Conservation (phyloP, 1,140 invertebrate species). For the Papilio glaucus region DNA sequence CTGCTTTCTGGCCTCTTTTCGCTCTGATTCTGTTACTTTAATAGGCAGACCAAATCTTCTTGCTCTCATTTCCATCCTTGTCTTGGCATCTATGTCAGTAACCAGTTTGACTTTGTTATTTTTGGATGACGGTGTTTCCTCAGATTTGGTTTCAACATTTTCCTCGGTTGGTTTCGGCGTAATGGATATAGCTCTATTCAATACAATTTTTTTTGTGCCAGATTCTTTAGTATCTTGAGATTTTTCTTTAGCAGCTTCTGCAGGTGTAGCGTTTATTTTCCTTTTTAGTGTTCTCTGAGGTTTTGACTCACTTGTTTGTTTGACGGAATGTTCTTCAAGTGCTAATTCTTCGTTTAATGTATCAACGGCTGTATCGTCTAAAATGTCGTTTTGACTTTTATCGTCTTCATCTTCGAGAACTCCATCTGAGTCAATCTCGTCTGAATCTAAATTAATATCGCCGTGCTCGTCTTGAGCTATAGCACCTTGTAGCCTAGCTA, state of each 20-base stretch:
- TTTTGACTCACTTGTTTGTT: slow-evolving; percentile 56
- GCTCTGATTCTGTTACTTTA: slow-evolving; percentile 82
- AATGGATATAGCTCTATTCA: slow-evolving; percentile 87
- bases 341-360: slow-evolving; percentile 75
- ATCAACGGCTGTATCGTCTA: slow-evolving; percentile 73
- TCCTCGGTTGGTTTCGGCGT: slow-evolving; percentile 43
- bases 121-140: slow-evolving; percentile 29
- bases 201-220: slow-evolving; percentile 84
- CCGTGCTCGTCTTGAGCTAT: slow-evolving; percentile 79
- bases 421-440: slow-evolving; percentile 80
- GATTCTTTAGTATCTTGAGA: slow-evolving; percentile 56
- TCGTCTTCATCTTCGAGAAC: slow-evolving; percentile 84
- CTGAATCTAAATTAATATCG: slow-evolving; percentile 77
- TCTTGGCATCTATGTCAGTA: slow-evolving; percentile 86
- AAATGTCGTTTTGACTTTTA: slow-evolving; percentile 81
- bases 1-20: slow-evolving; percentile 87
- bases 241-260: slow-evolving; percentile 57
- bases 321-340: slow-evolving; percentile 64
- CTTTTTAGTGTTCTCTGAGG: slow-evolving; percentile 67
- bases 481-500: slow-evolving; percentile 88
- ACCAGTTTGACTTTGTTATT: slow-evolving; percentile 82
- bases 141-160: slow-evolving; percentile 45
- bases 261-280: slow-evolving; percentile 57
- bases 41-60: slow-evolving; percentile 90
- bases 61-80: slow-evolving; percentile 89